phyloP scores from a whole-genome alignment of 2,113 vertebrate genomes.

The Hemiscyllium ocellatum region DNA sequence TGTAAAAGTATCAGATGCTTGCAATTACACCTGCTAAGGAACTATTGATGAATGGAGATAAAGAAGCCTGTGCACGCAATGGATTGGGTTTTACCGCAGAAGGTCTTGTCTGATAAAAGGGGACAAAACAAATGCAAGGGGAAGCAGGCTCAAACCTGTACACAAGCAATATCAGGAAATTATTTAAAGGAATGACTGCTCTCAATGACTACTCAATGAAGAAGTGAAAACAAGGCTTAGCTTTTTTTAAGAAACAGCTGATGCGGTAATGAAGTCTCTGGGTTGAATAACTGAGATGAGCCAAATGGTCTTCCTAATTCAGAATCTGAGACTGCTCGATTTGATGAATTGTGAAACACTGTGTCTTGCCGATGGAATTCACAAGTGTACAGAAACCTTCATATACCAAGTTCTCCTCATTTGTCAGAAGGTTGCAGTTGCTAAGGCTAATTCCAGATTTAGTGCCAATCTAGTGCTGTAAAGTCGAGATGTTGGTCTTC shows the following conservation, averaged over 20 bases:
- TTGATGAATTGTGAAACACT: neutral
- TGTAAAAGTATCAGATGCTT: neutral
- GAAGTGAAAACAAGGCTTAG: neutral
- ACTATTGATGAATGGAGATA: neutral
- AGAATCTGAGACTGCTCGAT: neutral
- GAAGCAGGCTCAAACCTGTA: neutral
- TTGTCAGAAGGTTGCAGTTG: neutral
- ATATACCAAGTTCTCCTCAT: neutral
- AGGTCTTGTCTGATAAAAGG: neutral
- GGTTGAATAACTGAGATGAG: neutral
- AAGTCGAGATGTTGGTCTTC: neutral
- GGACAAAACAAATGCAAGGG: neutral
- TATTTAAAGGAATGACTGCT: neutral
- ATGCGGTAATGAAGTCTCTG: neutral
- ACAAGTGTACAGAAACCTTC: neutral
- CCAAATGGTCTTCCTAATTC: neutral
- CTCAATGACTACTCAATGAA: neutral
- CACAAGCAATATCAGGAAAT: neutral
- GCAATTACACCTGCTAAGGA: neutral
- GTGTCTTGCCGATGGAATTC: neutral
- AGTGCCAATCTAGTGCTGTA: neutral
- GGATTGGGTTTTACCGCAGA: neutral
- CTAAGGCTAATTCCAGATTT: neutral
- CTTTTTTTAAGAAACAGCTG: neutral
- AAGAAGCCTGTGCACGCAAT: neutral